Base-by-base conservation (phyloP, 2,797 vertebrate genomes). In the Danio aesculapii region DNA sequence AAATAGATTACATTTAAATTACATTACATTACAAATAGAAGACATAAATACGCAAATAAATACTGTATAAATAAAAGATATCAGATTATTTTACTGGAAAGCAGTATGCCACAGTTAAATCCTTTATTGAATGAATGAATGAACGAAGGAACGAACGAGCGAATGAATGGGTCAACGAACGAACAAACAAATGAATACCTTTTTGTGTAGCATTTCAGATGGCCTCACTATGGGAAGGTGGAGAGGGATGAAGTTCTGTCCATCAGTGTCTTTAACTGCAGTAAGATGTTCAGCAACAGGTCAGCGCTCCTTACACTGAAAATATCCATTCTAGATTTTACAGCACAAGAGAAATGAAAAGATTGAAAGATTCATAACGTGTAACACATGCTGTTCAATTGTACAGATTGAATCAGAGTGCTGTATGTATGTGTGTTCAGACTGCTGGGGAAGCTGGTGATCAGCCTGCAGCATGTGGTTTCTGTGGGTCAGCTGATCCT, bases 251-350 rank as follows among this genome's bases (percentile, higher is more conserved):
- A 98, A 89, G 89, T 90, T 83, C 90, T 99, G 71, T 90, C 90
- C 43, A 2, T 98, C 84, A 93, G 94, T 19, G 95, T 98, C 84
- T 97, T 96, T 91, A 98, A 97, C 92, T 95, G 93, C 89, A 98
- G 96, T 86, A 96, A 90, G 81, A 89, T 99, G 64, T 98, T 98
- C 93, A 96, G 95, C 74, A 93, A 96, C 92, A 96, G 97, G 96
- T 98, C 84, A 84, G 89, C 82, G 63, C 75, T 6, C 57, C 11
- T 50, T 21, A 9, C 41, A 6, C 44, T 61, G 19, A 59, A 57
- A 44, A 13, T 52, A 39, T 62, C 44, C 49, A 53, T 52, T 41
- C 41, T 17, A 2, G 9, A n/a, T 43, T 10, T 21, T 62, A 7
- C 17, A 11, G 43, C 3, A n/a, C 16, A 8, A 64, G 49, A 16